These are phyloP conservation scores for Urechis unicinctus DNA, from an alignment of 2,888 invertebrate genomes.

Conservation along the genomic window DNA sequence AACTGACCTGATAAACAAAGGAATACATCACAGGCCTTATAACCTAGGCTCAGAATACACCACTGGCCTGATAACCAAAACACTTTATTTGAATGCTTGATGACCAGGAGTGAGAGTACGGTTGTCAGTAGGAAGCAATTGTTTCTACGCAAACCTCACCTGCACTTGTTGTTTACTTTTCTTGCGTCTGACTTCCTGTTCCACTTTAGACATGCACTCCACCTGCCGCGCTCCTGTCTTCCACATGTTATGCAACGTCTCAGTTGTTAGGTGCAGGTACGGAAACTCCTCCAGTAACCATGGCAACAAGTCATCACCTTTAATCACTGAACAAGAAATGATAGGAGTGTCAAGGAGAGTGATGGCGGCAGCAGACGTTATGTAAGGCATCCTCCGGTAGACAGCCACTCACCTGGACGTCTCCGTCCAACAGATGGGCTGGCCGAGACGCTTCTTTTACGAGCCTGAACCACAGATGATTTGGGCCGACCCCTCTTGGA, in stretches of 20 bases:
- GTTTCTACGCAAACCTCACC: constrained; percentile 19
- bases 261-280: constrained; percentile 41
- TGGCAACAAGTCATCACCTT: constrained; percentile 41
- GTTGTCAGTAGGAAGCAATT: too few species aligned
- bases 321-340: constrained; percentile 20
- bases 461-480: constrained; percentile 4
- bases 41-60: too few species aligned
- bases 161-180: constrained; percentile 38
- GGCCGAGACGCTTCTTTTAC: constrained; percentile 18
- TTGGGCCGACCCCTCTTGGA: too few species aligned
- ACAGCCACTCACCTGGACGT: constrained; percentile 1
- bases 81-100: neutral
- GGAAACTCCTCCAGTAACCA: constrained; percentile 47
- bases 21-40: too few species aligned
- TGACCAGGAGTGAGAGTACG: too few species aligned
- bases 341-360: neutral
- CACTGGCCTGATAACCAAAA: too few species aligned
- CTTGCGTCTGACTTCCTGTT: constrained; percentile 34
- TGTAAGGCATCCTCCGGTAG: neutral
- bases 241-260: constrained; percentile 48
- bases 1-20: too few species aligned
- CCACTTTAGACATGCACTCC: constrained; percentile 37
- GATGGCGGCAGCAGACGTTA: neutral
- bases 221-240: constrained; percentile 39
- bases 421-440: constrained; percentile 14